Base-by-base conservation (phyloP, 2,888 invertebrate species). In the Syritta pipiens region DNA sequence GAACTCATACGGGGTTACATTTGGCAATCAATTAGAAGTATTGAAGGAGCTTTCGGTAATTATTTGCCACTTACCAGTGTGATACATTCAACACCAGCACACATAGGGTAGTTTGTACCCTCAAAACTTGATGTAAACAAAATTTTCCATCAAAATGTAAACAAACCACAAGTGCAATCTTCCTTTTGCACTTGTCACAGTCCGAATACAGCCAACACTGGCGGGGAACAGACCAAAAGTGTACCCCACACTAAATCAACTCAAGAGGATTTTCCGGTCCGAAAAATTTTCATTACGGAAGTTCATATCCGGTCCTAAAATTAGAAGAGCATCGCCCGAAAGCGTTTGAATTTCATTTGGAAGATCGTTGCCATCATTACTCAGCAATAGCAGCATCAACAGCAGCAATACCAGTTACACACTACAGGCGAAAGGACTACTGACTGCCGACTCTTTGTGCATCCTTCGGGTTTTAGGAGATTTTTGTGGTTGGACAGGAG, bases 221-320 rank as follows among this genome's bases (percentile, higher is more conserved):
- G 26, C 55, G 24, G 32, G 60, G 19, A n/a, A 28, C 22, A 14
- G 14, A 3, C 20, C 24, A 24, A 19, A 19, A 57, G 37, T 10
- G 12, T 22, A 62, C 72, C 69, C 59, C 82, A 82, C 76, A 79
- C 84, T 84, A 84, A 84, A 84, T 84, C 82, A 84, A 83, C 84
- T 84, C 84, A 84, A 83, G 84, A 84, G 84, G 84, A 83, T 85
- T 85, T 85, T 85, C 85, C 85, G 84, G 85, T 83, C 82, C 83
- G 84, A 91, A 93, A 94, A 94, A 93, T 93, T 93, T 94, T 93
- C 93, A 93, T 92, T 93, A 93, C 94, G 94, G 94, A 93, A 93
- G 92, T 93, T 94, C 94, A 94, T 94, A 94, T 94, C 94, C 94
- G 94, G 93, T 89, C 84, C 85, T 84, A 85, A 85, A 86, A 85